Base-by-base conservation (phyloP, 2,888 invertebrate genomes). In the Scaptomyza flava region DNA sequence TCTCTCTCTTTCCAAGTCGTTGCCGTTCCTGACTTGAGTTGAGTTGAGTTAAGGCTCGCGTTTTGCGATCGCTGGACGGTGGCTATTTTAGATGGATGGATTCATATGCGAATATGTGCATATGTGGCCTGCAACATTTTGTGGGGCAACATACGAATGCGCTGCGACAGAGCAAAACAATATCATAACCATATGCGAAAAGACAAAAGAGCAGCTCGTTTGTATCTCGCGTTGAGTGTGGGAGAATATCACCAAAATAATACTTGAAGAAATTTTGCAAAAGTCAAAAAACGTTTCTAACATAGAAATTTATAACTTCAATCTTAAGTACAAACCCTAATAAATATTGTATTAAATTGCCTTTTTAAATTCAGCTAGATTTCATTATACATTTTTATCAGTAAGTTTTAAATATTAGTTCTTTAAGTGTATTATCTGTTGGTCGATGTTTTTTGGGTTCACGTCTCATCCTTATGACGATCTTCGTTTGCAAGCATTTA, bases 161-260 rank as follows among this genome's bases (percentile, higher is more conserved):
- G 51, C 66, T 64, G 66, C 66, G 65, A 3, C 6, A n/a, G 72
- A 65, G 70, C 68, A 17, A 41, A 50, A 73, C 76, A 86, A 87
- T 77, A 83, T 89, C 88, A 87, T 87, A 87, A 88, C 87, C 77
- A 85, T 84, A 84, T 57, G 52, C 57, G 52, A 52, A 17, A 41
- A 41, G 45, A 58, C 71, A 58, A 65, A 58, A 52, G 20, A 31
- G 17, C 48, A 33, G 56, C 57, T 68, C 52, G 42, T 38, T 43
- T 50, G 45, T 48, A 34, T 51, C 56, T 60, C 57, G 53, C 31
- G 54, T 69, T 52, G 51, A 56, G 63, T 77, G 77, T 77, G 76
- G 67, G 76, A 75, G 79, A 66, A 53, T 62, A 34, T 57, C 45
- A 33, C 4, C 27, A 14, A 14, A 12, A 14, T 3, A 51, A 34